A percentile compares a stretch with the other conserved stretches of the same genome.
phyloP scores from a whole-genome alignment of 2,888 invertebrate species.

The Parnassius glacialis region DNA sequence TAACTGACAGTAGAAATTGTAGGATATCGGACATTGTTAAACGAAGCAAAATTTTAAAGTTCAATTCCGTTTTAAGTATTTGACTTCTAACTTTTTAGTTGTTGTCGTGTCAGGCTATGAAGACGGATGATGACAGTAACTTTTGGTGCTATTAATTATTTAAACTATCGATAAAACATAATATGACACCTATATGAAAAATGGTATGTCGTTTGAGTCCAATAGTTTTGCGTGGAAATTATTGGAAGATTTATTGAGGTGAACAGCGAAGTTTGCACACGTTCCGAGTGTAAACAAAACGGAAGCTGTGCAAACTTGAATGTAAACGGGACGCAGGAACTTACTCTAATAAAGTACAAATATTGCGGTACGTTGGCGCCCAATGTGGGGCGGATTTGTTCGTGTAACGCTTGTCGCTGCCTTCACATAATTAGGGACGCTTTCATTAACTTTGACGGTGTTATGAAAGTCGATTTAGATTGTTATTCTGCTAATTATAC shows the following conservation, averaged over 20 bases:
- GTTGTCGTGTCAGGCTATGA: no score
- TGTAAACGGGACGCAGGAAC: slow-evolving; percentile 60
- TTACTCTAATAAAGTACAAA: slow-evolving; percentile 73
- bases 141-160: no score
- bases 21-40: no score
- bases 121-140: no score
- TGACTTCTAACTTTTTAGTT: no score
- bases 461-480: slow-evolving; percentile 65
- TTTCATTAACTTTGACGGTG: slow-evolving; percentile 65
- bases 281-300: slow-evolving; percentile 51
- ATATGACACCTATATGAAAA: no score
- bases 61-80: no score
- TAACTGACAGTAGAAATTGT: no score
- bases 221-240: not conserved
- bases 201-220: no score
- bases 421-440: slow-evolving; percentile 58
- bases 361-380: slow-evolving; percentile 56
- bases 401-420: slow-evolving; percentile 38
- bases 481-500: slow-evolving; percentile 65
- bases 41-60: no score
- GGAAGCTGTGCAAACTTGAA: slow-evolving; percentile 50
- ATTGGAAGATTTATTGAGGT: slow-evolving; percentile 1
- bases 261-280: slow-evolving; percentile 35
- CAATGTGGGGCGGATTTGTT: slow-evolving; percentile 38
- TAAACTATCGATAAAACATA: no score